Evolutionary conservation across 2,888 invertebrate genomes (phyloP).

Genomic region (Ecliptopera silaceata): DNA sequence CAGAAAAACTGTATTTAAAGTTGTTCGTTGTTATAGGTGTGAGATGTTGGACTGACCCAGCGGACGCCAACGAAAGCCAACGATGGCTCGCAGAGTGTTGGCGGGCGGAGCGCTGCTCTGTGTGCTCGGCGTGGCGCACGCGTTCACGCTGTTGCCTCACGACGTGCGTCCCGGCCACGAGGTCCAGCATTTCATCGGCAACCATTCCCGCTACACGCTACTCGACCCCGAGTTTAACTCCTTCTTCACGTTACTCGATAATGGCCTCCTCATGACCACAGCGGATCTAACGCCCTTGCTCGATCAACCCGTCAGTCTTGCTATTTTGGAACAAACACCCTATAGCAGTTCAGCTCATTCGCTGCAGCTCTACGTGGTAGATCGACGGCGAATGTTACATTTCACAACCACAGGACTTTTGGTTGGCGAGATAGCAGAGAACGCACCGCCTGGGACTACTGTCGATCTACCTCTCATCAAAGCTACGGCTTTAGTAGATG

Average conservation of each 20-base stretch:
- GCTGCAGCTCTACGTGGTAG: constrained; percentile 91
- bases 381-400: constrained; percentile 91
- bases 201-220: constrained; percentile 79
- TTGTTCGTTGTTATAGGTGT: constrained; percentile 56
- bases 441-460: constrained; percentile 87
- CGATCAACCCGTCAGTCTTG: constrained; percentile 90
- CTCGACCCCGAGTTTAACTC: constrained; percentile 91
- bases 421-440: constrained; percentile 90
- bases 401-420: constrained; percentile 86
- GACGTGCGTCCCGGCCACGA: constrained; percentile 95
- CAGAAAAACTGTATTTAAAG: not conserved
- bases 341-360: constrained; percentile 91
- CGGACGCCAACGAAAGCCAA: constrained; percentile 45
- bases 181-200: constrained; percentile 89
- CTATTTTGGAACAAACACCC: constrained; percentile 91
- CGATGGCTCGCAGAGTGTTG: constrained; percentile 69
- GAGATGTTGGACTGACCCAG: constrained; percentile 70
- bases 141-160: constrained; percentile 90
- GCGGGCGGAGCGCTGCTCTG: constrained; percentile 71
- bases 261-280: constrained; percentile 96
- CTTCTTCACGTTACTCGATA: constrained; percentile 93
- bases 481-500: constrained; percentile 86
- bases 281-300: constrained; percentile 92
- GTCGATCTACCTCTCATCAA: constrained; percentile 88
- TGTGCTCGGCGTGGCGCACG: constrained; percentile 62